Evolutionary conservation across 2,113 vertebrate genomes (phyloP).

Genomic region (Panurus biarmicus): DNA sequence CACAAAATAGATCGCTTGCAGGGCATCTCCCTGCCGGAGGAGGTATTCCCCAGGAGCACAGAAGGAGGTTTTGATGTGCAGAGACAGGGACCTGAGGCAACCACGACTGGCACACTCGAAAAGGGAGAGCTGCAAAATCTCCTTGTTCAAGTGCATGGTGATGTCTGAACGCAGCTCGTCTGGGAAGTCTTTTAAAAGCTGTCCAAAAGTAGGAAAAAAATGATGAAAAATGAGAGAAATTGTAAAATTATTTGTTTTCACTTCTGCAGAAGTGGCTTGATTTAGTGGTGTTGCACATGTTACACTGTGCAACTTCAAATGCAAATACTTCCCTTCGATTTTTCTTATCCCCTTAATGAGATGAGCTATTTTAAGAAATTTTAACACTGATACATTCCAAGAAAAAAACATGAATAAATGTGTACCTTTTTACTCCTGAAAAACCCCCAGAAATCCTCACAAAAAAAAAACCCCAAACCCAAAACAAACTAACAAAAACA

Average conservation of each 20-base stretch:
- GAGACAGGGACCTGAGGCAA: slow-evolving; percentile 93
- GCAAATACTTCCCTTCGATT: neutral
- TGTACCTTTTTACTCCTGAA: neutral
- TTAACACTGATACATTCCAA: neutral
- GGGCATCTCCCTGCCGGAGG: slow-evolving; percentile 93
- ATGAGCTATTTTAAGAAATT: neutral
- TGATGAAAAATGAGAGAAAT: neutral
- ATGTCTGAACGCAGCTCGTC: slow-evolving; percentile 96
- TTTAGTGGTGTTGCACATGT: neutral
- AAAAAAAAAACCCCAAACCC: too few species aligned
- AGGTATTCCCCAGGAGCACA: slow-evolving; percentile 96
- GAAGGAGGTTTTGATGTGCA: slow-evolving; percentile 97
- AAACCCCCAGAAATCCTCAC: too few species aligned
- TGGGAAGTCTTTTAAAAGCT: slow-evolving; percentile 97
- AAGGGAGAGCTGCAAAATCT: slow-evolving; percentile 93
- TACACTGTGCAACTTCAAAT: too few species aligned
- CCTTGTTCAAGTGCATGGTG: slow-evolving; percentile 98
- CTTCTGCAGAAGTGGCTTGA: neutral
- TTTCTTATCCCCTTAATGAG: neutral
- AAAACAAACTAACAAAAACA: too few species aligned
- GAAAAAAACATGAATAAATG: neutral
- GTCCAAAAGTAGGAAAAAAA: neutral
- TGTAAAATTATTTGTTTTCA: neutral
- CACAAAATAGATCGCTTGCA: slow-evolving; percentile 97
- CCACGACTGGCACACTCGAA: slow-evolving; percentile 93